Percentiles rank a stretch among this genome's conserved stretches.
phyloP scores from a whole-genome alignment of 2,888 invertebrate species.

The Campoplex nolae region DNA sequence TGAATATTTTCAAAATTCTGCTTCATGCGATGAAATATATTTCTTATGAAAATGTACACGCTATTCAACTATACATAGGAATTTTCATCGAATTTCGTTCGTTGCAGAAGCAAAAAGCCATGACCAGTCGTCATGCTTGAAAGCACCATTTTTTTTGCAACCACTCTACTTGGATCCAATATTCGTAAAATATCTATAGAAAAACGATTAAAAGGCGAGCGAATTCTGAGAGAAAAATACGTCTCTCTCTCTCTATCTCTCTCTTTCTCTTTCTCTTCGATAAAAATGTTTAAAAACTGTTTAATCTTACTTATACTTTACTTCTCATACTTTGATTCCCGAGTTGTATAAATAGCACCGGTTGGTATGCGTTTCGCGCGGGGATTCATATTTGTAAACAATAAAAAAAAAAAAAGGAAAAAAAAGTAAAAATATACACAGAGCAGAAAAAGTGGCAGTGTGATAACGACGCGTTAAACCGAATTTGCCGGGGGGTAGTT shows the following conservation, averaged over 20 bases:
- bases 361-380: background rate
- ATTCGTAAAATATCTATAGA: background rate
- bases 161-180: background rate
- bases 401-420: slow-evolving; percentile 22
- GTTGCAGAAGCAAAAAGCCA: background rate
- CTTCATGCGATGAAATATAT: background rate
- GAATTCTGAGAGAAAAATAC: background rate
- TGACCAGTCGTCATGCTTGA: background rate
- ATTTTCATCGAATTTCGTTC: background rate
- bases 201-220: background rate
- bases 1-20: background rate
- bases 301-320: background rate
- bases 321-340: background rate
- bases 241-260: background rate
- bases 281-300: background rate
- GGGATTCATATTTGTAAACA: slow-evolving; percentile 25
- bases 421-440: slow-evolving; percentile 20
- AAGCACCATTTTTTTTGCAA: background rate
- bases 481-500: slow-evolving; percentile 54
- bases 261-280: background rate
- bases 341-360: background rate
- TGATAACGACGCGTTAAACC: slow-evolving; percentile 62
- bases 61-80: background rate
- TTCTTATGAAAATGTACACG: too few species aligned
- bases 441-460: slow-evolving; percentile 21